Conservation (phyloP, 2,113 vertebrate species). For the Macquaria ambigua region DNA sequence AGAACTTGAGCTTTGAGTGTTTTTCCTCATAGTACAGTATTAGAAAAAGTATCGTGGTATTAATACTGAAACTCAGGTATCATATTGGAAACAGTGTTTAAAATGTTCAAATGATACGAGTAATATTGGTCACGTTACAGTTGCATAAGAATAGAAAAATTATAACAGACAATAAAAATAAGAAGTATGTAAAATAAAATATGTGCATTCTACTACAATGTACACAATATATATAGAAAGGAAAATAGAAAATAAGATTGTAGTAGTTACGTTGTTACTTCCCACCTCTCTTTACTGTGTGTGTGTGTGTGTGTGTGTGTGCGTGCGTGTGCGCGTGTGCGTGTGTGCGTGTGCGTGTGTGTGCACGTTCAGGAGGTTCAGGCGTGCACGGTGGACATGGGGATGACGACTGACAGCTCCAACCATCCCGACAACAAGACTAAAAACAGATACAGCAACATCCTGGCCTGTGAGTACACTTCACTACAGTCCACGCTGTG, state of each 20-base stretch:
- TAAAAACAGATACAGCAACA: constrained; percentile 96
- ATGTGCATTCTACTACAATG: too few species aligned
- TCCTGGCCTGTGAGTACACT: constrained; percentile 92
- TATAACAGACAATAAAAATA: too few species aligned
- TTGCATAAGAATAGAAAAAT: too few species aligned
- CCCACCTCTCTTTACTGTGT: background rate
- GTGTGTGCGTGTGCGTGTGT: constrained; percentile 13
- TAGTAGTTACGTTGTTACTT: background rate
- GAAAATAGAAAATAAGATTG: too few species aligned
- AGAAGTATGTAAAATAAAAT: too few species aligned
- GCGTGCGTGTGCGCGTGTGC: too few species aligned
- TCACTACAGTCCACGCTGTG: background rate
- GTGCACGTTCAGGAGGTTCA: constrained; percentile 90
- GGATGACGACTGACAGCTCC: constrained; percentile 92
- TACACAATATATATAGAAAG: too few species aligned
- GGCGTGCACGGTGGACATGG: constrained; percentile 91
- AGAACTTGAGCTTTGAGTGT: too few species aligned
- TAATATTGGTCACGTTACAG: too few species aligned
- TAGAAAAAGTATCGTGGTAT: too few species aligned
- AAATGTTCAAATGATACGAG: background rate
- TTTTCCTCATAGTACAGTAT: too few species aligned
- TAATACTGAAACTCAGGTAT: background rate
- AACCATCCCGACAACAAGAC: constrained; percentile 95
- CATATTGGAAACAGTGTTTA: background rate
- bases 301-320: constrained; percentile 6